phyloP scores from a whole-genome alignment of 2,888 invertebrate genomes.

The Leucania comma region DNA sequence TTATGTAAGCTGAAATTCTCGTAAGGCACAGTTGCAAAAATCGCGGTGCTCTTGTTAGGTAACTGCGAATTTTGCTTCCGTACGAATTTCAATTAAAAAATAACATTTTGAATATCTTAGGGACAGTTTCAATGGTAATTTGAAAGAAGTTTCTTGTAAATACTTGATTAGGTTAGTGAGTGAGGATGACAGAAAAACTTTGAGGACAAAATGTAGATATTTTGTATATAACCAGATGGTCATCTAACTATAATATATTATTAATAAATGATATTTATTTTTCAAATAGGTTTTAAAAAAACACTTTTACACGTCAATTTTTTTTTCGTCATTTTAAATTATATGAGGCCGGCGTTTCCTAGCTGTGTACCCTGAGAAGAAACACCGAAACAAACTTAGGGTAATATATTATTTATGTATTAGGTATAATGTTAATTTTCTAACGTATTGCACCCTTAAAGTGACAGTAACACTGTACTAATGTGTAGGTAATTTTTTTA shows the following conservation, averaged over 20 bases:
- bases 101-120: constrained; percentile 47
- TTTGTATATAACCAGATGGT: constrained; percentile 1
- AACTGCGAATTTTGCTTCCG: constrained; percentile 54
- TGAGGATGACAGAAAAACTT: constrained; percentile 11
- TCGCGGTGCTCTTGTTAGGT: constrained; percentile 68
- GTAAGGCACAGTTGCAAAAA: constrained; percentile 80
- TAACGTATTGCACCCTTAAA: too few relatives aligned
- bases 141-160: constrained; percentile 40
- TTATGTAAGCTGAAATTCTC: constrained; percentile 80
- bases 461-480: too few relatives aligned
- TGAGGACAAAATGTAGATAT: constrained; percentile 4
- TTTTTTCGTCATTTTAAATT: too few relatives aligned
- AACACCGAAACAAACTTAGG: too few relatives aligned
- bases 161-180: constrained; percentile 31
- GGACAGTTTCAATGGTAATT: constrained; percentile 46
- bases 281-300: too few relatives aligned
- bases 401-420: too few relatives aligned
- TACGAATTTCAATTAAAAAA: constrained; percentile 46
- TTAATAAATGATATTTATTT: too few relatives aligned
- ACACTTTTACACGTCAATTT: too few relatives aligned
- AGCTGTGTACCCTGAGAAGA: too few relatives aligned
- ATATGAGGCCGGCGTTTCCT: too few relatives aligned
- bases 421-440: too few relatives aligned
- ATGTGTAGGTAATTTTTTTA: too few relatives aligned
- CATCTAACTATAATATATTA: not conserved